Conservation (phyloP, 37 sponge, comb jelly and placozoan species). For the Aphrocallistes beatrix region DNA sequence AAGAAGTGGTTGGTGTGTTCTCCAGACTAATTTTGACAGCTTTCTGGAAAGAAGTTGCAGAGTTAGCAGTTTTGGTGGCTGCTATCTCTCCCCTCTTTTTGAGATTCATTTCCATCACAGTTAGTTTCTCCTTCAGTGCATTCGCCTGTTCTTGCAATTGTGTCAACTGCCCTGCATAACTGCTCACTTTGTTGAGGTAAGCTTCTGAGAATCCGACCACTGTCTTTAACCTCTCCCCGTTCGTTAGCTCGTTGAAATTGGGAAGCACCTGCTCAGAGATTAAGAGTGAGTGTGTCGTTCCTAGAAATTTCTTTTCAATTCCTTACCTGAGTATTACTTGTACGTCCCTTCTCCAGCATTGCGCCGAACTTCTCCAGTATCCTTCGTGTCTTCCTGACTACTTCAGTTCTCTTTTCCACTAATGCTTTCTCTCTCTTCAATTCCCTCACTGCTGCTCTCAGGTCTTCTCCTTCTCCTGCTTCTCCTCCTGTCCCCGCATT, state of each 20-base stretch:
- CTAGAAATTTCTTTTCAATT: too few species aligned
- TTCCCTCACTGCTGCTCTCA: neutral
- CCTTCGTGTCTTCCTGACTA: neutral
- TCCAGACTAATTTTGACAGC: neutral
- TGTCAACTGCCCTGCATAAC: neutral
- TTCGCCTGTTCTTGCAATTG: neutral
- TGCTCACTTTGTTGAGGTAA: neutral
- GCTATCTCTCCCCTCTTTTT: neutral
- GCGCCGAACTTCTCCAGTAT: slow-evolving; percentile 1
- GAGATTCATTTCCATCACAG: neutral
- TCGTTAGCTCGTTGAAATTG: neutral
- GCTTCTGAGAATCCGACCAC: neutral
- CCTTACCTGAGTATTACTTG: too few species aligned
- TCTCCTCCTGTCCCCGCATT: neutral
- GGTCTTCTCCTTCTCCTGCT: neutral
- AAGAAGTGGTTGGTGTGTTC: neutral
- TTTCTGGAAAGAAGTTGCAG: neutral
- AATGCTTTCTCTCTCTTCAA: neutral
- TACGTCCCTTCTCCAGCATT: slow-evolving; percentile 7
- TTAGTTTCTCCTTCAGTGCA: neutral
- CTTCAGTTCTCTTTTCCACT: neutral
- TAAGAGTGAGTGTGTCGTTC: neutral
- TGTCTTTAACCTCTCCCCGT: neutral
- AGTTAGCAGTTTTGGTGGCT: neutral
- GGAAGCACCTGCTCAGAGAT: neutral